A percentile compares a stretch with the other conserved stretches of the same genome.
Conservation (phyloP, 2,113 vertebrate genomes). For the Leucopsar rothschildi region DNA sequence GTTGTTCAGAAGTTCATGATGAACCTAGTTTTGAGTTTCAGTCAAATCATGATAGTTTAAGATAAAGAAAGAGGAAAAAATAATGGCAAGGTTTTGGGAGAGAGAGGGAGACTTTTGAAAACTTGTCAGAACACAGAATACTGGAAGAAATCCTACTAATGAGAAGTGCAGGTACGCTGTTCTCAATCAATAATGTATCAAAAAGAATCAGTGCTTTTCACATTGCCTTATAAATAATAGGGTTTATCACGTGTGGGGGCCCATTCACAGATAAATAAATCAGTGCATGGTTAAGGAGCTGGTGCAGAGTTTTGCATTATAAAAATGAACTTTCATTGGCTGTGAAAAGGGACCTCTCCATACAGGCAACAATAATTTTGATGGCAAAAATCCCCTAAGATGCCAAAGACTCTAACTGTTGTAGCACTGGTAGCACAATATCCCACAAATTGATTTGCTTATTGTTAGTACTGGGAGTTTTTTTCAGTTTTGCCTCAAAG, state of each 20-base stretch:
- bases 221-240: not conserved
- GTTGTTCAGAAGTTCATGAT: not conserved
- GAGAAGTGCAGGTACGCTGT: not conserved
- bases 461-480: rapidly evolving
- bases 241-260: not conserved
- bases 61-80: not conserved
- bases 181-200: not conserved
- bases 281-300: not conserved
- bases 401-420: rapidly evolving
- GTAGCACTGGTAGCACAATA: not conserved
- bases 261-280: not conserved
- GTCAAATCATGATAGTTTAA: not conserved
- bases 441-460: not conserved
- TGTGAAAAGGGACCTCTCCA: not conserved
- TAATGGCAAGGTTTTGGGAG: not conserved
- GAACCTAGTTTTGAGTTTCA: not conserved
- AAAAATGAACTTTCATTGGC: not conserved
- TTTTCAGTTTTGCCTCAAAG: not conserved
- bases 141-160: not conserved
- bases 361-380: not conserved
- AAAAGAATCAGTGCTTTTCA: not conserved
- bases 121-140: not conserved
- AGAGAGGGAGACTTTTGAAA: not conserved
- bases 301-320: not conserved
- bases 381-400: not conserved